Conservation (phyloP, 1,140 invertebrate genomes). For the Drosophila suzukii region DNA sequence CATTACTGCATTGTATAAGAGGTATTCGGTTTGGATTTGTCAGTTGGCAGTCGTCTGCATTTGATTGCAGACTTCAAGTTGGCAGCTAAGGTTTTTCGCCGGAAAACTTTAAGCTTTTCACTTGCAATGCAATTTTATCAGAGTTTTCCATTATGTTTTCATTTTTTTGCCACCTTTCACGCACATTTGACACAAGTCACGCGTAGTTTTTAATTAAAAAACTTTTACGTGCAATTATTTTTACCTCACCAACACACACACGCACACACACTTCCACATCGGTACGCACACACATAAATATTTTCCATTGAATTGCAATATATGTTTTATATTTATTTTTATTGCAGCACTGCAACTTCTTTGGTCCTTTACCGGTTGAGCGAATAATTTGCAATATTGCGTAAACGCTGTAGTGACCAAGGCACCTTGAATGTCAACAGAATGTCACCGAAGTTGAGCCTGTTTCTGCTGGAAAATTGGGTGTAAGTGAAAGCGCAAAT, state of each 20-base stretch:
- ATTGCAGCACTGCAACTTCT: conserved; percentile 21
- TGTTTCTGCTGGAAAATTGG: conserved; percentile 37
- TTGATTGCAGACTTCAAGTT: conserved; percentile 24
- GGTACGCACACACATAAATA: conserved; percentile 19
- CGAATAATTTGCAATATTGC: conserved; percentile 51
- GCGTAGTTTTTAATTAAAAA: conserved; percentile 81
- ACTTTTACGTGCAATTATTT: conserved; percentile 78
- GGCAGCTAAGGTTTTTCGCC: neutral
- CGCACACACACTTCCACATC: conserved; percentile 2
- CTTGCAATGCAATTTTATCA: conserved; percentile 43
- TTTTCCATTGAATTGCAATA: conserved; percentile 56
- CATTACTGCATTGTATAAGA: conserved; percentile 18
- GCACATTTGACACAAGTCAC: conserved; percentile 72
- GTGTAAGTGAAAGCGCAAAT: conserved; percentile 58
- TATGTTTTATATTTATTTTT: conserved; percentile 38
- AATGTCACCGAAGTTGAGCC: conserved; percentile 45
- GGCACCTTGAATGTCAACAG: conserved; percentile 63
- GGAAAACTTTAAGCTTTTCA: conserved; percentile 17
- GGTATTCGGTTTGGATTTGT: conserved; percentile 12
- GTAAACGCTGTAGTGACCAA: conserved; percentile 45
- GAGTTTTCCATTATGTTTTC: conserved; percentile 48
- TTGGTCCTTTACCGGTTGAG: conserved; percentile 11
- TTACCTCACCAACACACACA: conserved; percentile 16
- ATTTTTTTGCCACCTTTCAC: conserved; percentile 50
- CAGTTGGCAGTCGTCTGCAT: conserved; percentile 19